These are phyloP conservation scores for Galerucella pusilla DNA, from an alignment of 2,888 invertebrate genomes.

Conservation along the genomic window DNA sequence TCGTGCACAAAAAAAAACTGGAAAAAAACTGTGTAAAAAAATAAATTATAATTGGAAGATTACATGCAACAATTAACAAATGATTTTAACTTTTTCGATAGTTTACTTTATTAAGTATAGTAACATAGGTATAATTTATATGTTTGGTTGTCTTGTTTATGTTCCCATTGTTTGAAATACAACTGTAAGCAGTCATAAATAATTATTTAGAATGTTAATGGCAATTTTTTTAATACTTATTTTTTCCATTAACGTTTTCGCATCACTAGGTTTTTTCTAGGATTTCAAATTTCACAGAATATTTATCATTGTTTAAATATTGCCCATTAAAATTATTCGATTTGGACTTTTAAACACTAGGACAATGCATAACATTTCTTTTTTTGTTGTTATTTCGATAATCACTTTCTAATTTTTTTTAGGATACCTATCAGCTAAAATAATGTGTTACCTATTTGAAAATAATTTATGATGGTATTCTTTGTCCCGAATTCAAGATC, in stretches of 20 bases:
- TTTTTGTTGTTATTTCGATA: too few species aligned
- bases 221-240: neutral
- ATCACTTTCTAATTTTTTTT: too few species aligned
- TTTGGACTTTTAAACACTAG: too few species aligned
- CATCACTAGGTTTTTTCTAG: neutral
- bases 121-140: neutral
- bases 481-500: too few species aligned
- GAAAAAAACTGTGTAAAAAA: too few species aligned
- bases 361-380: too few species aligned
- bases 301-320: neutral
- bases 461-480: too few species aligned
- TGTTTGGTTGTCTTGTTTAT: neutral
- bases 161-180: neutral
- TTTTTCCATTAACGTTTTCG: neutral
- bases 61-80: neutral
- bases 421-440: too few species aligned
- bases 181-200: neutral
- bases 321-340: too few species aligned
- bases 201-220: neutral
- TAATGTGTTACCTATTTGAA: too few species aligned
- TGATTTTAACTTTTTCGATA: neutral
- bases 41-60: too few species aligned
- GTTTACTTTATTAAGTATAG: neutral
- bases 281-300: neutral
- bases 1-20: too few species aligned